Conservation (phyloP, 92 coral and sea anemone genomes). For the Porites rus region DNA sequence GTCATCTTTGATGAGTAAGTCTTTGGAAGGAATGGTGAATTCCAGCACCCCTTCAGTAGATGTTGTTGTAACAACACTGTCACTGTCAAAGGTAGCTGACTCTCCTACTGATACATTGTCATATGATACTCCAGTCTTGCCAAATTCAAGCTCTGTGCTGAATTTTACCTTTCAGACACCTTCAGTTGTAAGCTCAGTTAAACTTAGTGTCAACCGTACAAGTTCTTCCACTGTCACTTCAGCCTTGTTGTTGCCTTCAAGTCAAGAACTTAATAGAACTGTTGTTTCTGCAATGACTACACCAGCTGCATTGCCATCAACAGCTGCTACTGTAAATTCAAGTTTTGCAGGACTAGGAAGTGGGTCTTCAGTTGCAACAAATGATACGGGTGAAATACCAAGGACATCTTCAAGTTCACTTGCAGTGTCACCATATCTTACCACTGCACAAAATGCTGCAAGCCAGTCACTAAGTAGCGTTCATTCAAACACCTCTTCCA, state of each 20-base stretch:
- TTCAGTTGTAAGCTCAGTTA: slow-evolving; percentile 1
- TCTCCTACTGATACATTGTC: neutral
- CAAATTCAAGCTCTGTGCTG: neutral
- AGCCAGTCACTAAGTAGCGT: neutral
- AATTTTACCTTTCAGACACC: neutral
- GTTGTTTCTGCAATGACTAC: slow-evolving; percentile 1
- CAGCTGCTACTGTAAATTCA: neutral
- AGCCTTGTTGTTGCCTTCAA: slow-evolving; percentile 11
- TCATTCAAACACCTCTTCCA: neutral
- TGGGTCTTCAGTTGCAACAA: neutral
- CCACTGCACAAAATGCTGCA: neutral
- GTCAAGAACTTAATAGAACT: neutral
- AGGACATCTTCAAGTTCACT: neutral
- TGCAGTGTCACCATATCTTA: neutral
- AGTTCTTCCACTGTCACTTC: neutral
- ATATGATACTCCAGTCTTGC: neutral
- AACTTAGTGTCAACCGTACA: slow-evolving; percentile 3
- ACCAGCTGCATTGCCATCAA: neutral
- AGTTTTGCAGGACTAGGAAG: neutral
- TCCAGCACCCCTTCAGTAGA: slow-evolving; percentile 3
- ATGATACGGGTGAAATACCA: neutral
- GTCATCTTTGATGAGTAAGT: neutral
- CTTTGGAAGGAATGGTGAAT: neutral
- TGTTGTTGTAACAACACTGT: slow-evolving; percentile 10
- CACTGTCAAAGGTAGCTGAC: neutral